Evolutionary conservation across 2,797 vertebrate species (phyloP).

Genomic region (Percopsis omiscomaycus): DNA sequence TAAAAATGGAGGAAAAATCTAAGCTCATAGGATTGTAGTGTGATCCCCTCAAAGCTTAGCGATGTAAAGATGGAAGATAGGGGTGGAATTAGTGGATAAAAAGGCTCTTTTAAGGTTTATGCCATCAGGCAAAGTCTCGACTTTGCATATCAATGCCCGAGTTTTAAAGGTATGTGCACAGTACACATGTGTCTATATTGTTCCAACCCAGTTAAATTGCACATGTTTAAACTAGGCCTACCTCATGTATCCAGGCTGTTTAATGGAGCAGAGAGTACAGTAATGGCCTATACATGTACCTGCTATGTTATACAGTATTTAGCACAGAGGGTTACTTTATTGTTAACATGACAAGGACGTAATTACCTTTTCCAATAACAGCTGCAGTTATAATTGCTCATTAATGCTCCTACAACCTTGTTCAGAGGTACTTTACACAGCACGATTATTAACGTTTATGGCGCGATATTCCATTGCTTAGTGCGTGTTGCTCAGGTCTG

Average conservation of each 20-base stretch:
- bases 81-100: slow-evolving; percentile 61
- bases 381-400: slow-evolving; percentile 85
- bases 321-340: slow-evolving; percentile 65
- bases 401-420: slow-evolving; percentile 88
- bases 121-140: slow-evolving; percentile 46
- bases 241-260: neutral
- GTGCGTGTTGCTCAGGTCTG: slow-evolving; percentile 79
- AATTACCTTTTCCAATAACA: slow-evolving; percentile 77
- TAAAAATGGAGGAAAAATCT: slow-evolving; percentile 54
- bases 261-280: too few relatives aligned
- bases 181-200: slow-evolving; percentile 1
- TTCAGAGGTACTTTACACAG: slow-evolving; percentile 81
- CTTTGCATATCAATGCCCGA: slow-evolving; percentile 60
- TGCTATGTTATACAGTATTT: slow-evolving; percentile 65
- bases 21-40: slow-evolving; percentile 56
- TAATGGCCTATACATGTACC: neutral
- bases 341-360: slow-evolving; percentile 78
- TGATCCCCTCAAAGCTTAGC: slow-evolving; percentile 63
- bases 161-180: slow-evolving; percentile 37
- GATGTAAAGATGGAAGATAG: slow-evolving; percentile 68
- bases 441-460: slow-evolving; percentile 71
- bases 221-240: neutral
- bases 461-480: slow-evolving; percentile 81
- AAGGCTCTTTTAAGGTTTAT: slow-evolving; percentile 59
- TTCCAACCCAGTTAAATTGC: too few relatives aligned